These are phyloP conservation scores for Oikopleura dioica DNA, from an alignment of 23 tunicate species.

Conservation along the genomic window DNA sequence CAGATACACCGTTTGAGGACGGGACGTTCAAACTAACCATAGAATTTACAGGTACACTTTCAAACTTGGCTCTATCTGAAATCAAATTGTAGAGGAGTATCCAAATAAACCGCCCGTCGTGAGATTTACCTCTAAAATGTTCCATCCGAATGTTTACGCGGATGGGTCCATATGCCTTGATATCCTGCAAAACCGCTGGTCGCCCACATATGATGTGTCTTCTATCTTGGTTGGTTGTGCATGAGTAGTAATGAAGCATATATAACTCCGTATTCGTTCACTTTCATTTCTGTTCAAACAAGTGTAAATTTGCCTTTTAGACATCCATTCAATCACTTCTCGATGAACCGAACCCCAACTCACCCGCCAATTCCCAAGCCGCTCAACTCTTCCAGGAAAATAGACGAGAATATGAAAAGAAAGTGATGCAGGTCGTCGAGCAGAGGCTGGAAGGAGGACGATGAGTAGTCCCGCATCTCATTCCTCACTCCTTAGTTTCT, in stretches of 20 bases:
- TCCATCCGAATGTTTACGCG: slow-evolving; percentile 95
- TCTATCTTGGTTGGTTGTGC: slow-evolving; percentile 52
- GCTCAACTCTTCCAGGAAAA: slow-evolving; percentile 77
- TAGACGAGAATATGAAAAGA: slow-evolving; percentile 77
- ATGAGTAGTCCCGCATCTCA: no score
- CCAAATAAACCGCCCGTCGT: slow-evolving; percentile 92
- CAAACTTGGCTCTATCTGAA: background rate
- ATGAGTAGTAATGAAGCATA: no score
- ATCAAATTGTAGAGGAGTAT: slow-evolving; percentile 34
- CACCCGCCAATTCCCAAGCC: slow-evolving; percentile 93
- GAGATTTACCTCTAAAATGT: slow-evolving; percentile 71
- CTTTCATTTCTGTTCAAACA: background rate
- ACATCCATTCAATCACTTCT: slow-evolving; percentile 40
- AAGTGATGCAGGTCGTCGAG: slow-evolving; percentile 49
- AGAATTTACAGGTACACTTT: slow-evolving; percentile 28
- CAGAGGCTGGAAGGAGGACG: slow-evolving; percentile 65
- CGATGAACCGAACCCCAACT: slow-evolving; percentile 96
- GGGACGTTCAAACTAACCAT: slow-evolving; percentile 92
- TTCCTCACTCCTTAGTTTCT: no score
- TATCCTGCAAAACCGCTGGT: slow-evolving; percentile 95
- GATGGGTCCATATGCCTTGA: slow-evolving; percentile 92
- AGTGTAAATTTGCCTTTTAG: background rate
- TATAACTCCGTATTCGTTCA: no score
- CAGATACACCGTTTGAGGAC: slow-evolving; percentile 95
- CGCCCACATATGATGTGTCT: slow-evolving; percentile 94